A percentile compares a stretch with the other conserved stretches of the same genome.
These are phyloP conservation scores for Heteromormyrus szaboi DNA, from an alignment of 2,797 vertebrate species.

Conservation along the genomic window DNA sequence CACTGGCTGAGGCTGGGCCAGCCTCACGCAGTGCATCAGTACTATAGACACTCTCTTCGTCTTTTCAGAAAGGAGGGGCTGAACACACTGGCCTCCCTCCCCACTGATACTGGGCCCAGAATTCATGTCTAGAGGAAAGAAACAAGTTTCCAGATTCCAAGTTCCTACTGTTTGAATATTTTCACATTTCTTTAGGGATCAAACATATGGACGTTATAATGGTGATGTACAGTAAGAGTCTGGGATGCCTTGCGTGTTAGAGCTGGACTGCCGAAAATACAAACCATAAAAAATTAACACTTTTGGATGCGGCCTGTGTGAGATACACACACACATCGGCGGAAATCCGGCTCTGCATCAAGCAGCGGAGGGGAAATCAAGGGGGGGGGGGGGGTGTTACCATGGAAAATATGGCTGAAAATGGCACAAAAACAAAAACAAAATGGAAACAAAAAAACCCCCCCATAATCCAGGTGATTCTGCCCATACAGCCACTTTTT, in stretches of 20 bases:
- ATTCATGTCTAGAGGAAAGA: neutral
- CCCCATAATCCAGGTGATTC: neutral
- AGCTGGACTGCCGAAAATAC: neutral
- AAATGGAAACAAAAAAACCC: neutral
- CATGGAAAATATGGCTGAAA: neutral
- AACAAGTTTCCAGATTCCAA: neutral
- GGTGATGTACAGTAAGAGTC: neutral
- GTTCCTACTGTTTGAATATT: neutral
- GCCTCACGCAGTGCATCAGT: conserved; percentile 24
- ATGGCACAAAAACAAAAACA: neutral
- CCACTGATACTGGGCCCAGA: neutral
- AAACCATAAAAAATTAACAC: neutral
- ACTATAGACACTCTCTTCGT: neutral
- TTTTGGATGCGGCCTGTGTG: neutral
- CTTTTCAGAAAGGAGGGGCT: neutral
- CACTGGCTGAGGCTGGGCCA: conserved; percentile 24
- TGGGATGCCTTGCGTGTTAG: neutral
- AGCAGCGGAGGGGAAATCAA: neutral
- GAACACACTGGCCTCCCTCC: neutral
- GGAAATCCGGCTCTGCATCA: neutral
- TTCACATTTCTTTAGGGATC: neutral
- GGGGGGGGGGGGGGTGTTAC: neutral
- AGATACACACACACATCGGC: neutral
- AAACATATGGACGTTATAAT: neutral
- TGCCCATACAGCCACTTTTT: neutral